These are phyloP conservation scores for Sisor rabdophorus DNA, from an alignment of 2,113 vertebrate species.

Conservation along the genomic window DNA sequence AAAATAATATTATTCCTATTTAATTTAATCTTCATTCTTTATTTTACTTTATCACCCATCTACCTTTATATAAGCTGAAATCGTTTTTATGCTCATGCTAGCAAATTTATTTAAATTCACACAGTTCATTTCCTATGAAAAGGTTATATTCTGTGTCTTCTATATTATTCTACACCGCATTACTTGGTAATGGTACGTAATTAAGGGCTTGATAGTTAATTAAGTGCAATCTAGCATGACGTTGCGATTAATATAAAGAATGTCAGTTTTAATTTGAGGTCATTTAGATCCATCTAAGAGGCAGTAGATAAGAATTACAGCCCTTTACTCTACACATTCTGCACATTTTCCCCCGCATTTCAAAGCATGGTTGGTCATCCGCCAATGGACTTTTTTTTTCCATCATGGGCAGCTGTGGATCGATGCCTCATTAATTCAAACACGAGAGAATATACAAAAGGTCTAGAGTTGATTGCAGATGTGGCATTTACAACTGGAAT, in stretches of 20 bases:
- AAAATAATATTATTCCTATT: too few relatives aligned
- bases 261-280: slow-evolving; percentile 16
- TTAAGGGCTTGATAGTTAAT: slow-evolving; percentile 11
- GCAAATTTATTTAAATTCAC: neutral
- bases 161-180: slow-evolving; percentile 7
- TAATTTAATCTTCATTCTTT: neutral
- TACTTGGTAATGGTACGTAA: slow-evolving; percentile 4
- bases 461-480: slow-evolving; percentile 25
- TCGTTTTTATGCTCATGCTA: neutral
- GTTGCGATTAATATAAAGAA: slow-evolving; percentile 17
- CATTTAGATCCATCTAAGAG: neutral
- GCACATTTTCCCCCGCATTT: neutral
- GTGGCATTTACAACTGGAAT: slow-evolving; percentile 28
- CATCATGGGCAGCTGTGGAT: slow-evolving; percentile 5
- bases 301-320: neutral
- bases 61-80: neutral
- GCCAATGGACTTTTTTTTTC: slow-evolving; percentile 13
- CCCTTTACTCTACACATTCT: neutral
- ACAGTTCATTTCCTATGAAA: slow-evolving; percentile 18
- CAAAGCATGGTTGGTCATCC: slow-evolving; percentile 13
- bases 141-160: slow-evolving; percentile 10
- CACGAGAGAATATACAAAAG: slow-evolving; percentile 21
- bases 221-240: slow-evolving; percentile 23
- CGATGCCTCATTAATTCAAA: slow-evolving; percentile 29
- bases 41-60: slow-evolving; percentile 1